phyloP scores from a whole-genome alignment of 1,140 invertebrate genomes.

The Lethrus apterus region DNA sequence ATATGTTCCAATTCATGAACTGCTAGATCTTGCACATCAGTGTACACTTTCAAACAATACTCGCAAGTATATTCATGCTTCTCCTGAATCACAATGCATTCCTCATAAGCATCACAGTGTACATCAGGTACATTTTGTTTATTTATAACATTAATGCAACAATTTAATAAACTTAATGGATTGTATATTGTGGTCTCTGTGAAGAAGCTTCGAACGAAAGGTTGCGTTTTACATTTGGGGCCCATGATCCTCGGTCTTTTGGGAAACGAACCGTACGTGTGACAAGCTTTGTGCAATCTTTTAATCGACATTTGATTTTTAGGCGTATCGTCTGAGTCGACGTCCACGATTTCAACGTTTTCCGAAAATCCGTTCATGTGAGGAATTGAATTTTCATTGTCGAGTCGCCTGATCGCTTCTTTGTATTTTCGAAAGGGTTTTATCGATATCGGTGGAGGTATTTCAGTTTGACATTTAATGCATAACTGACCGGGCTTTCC shows the following conservation, averaged over 20 bases:
- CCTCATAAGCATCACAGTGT: slow-evolving; percentile 7
- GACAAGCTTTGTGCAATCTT: not conserved
- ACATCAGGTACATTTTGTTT: slow-evolving; percentile 30
- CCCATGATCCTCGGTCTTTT: slow-evolving; percentile 16
- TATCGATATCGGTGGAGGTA: slow-evolving; percentile 1
- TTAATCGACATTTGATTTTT: slow-evolving; percentile 18
- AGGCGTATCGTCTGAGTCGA: slow-evolving; percentile 2
- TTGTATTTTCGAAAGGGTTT: slow-evolving; percentile 8
- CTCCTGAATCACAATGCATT: not conserved
- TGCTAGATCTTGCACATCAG: slow-evolving; percentile 29
- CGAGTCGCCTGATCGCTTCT: not conserved
- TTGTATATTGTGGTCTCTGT: slow-evolving; percentile 19
- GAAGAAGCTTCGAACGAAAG: slow-evolving; percentile 5
- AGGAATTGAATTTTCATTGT: not conserved
- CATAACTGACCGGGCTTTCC: slow-evolving; percentile 1
- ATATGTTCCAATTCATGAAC: slow-evolving; percentile 35
- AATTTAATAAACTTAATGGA: slow-evolving; percentile 28
- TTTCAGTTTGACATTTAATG: slow-evolving; percentile 8
- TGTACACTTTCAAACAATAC: slow-evolving; percentile 28
- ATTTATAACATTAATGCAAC: slow-evolving; percentile 31
- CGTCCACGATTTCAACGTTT: not conserved
- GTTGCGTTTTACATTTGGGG: slow-evolving; percentile 15
- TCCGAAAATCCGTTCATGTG: not conserved
- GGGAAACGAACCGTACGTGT: slow-evolving; percentile 11
- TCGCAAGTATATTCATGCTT: slow-evolving; percentile 22